Base-by-base conservation (phyloP, 92 coral and sea anemone species). In the Zoanthus sociatus region DNA sequence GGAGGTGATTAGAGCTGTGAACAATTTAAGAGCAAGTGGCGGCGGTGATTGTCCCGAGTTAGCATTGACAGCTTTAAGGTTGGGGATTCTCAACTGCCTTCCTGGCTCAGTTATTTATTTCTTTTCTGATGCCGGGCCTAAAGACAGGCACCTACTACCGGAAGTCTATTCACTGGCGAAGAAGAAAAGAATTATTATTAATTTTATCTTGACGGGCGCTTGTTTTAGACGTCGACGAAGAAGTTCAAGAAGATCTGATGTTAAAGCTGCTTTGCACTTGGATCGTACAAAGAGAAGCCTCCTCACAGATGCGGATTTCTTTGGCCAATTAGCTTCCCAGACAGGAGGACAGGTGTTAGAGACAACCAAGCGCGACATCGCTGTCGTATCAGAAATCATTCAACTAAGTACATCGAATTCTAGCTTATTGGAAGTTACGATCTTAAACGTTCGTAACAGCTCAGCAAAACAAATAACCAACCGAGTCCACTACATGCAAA, bases 21-120 rank as follows among this genome's bases (percentile, higher is more conserved):
- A 84, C 58, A 66, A 44, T 20, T 83, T 92, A 47, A 54, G 21
- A 6, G 88, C 90, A 18, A 4, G 0, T 42, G 93, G 93, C 5
- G 93, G 95, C 13, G 93, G 90, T 3, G 95, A 92, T 37, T 92
- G 95, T 45, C 90, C 95, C 4, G 95, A 92, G 73, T n/a, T 90
- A 68, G 92, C 92, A 17, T 79, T 92, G 93, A 60, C 76, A 21
- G 95, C 91, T 67, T 88, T 92, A 81, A 87, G 79, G 83, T 84
- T 83, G 86, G 95, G 93, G 17, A 76, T 92, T 7, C 79, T 84
- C 73, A 77, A 88, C 88, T 83, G 93, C 61, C 69, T 84, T 8
- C 91, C 95, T 0, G 87, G 91, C 33, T 90, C 86, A 17, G 79
- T 8, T 6, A 77, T 92, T 9, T 76, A 78, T 33, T 90, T 77